Conservation (phyloP, 2,888 invertebrate genomes). For the Protophormia terraenovae region DNA sequence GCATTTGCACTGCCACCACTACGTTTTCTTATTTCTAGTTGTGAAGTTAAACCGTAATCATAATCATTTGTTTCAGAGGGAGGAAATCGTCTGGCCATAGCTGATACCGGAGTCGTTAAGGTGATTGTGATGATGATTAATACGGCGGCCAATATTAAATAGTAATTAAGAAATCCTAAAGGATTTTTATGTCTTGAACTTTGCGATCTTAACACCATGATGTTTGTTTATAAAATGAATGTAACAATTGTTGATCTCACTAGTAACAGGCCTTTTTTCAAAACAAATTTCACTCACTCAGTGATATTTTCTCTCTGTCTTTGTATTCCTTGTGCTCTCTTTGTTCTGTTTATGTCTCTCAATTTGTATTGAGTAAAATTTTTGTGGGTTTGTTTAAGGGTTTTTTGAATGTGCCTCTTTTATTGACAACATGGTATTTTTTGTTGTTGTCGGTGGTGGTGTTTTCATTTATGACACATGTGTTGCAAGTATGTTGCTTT, state of each 20-base stretch:
- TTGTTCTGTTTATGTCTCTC: not conserved
- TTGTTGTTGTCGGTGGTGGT: too few relatives aligned
- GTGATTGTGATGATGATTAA: not conserved
- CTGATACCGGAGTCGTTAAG: conserved; percentile 85
- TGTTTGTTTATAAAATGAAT: conserved; percentile 45
- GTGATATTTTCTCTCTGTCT: not conserved
- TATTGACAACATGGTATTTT: conserved; percentile 53
- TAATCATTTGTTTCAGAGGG: conserved; percentile 68
- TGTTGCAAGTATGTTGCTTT: conserved; percentile 64
- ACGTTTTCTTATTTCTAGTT: conserved; percentile 69
- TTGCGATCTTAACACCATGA: conserved; percentile 54
- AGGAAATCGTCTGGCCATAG: conserved; percentile 73
- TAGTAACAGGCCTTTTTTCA: not conserved
- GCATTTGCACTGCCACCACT: conserved; percentile 48
- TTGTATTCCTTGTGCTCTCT: not conserved
- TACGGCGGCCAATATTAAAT: not conserved
- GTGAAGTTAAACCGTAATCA: conserved; percentile 61
- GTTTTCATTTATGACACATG: conserved; percentile 49
- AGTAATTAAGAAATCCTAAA: not conserved
- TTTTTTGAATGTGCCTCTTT: conserved; percentile 43
- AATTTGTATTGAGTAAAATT: not conserved
- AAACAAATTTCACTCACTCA: not conserved
- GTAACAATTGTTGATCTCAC: not conserved
- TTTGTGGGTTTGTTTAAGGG: conserved; percentile 45
- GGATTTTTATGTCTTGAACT: conserved; percentile 1